phyloP scores from a whole-genome alignment of 2,888 invertebrate genomes.

The Furcula furcula region DNA sequence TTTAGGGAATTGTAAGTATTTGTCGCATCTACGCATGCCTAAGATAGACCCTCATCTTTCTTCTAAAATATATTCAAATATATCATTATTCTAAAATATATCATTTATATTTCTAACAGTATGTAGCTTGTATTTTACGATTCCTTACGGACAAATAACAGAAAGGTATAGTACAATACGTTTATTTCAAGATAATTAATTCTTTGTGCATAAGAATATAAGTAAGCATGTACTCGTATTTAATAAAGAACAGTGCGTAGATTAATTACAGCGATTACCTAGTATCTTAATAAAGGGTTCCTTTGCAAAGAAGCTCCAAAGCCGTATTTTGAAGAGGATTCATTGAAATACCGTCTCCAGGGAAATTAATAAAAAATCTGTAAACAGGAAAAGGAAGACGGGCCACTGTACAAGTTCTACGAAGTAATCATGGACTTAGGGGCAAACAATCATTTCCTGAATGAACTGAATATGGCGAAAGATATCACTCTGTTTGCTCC shows the following conservation, averaged over 20 bases:
- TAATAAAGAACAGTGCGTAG: slow-evolving; percentile 24
- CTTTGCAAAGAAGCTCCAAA: slow-evolving; percentile 20
- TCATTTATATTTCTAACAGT: slow-evolving; percentile 21
- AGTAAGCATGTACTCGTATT: too few species aligned
- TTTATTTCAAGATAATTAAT: slow-evolving; percentile 21
- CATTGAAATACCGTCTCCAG: slow-evolving; percentile 10
- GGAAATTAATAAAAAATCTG: slow-evolving; percentile 18
- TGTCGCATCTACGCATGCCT: slow-evolving; percentile 46
- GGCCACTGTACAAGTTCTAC: slow-evolving; percentile 90
- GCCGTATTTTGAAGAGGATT: slow-evolving; percentile 3
- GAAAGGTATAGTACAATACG: slow-evolving; percentile 34
- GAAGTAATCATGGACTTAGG: slow-evolving; percentile 90
- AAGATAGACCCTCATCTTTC: slow-evolving; percentile 5
- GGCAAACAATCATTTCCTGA: slow-evolving; percentile 85
- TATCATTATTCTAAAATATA: slow-evolving; percentile 8
- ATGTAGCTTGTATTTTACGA: slow-evolving; percentile 14
- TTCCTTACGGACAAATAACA: slow-evolving; percentile 18
- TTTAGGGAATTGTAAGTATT: slow-evolving; percentile 78
- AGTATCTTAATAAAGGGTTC: slow-evolving; percentile 19
- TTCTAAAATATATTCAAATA: neutral
- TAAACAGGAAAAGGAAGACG: slow-evolving; percentile 71
- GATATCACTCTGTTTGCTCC: slow-evolving; percentile 94
- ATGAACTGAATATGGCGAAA: slow-evolving; percentile 85
- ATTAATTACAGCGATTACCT: slow-evolving; percentile 27
- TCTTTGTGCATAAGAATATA: slow-evolving; percentile 10